Base-by-base conservation (phyloP, 2,797 vertebrate species). In the Hybognathus amarus region DNA sequence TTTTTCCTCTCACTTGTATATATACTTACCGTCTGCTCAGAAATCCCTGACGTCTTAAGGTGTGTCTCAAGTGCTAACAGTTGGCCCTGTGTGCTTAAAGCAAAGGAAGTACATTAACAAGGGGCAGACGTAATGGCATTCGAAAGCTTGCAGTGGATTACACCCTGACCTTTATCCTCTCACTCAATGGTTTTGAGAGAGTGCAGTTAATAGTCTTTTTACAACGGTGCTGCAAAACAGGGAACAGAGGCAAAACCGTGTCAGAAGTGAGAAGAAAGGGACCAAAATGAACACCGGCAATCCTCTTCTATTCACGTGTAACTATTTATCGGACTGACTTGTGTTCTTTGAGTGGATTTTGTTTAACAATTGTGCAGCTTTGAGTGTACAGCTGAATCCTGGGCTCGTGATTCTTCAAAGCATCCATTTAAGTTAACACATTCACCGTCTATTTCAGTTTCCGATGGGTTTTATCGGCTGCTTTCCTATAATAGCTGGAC, bases 321-420 rank as follows among this genome's bases (percentile, higher is more conserved):
- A 85, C 78, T 78, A 84, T 83, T 87, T 85, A 83, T 88, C 76
- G 63, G 74, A 84, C 78, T 84, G 80, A 86, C 70, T 84, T 30
- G 54, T 84, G 82, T 84, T 79, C 71, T 80, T 82, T 52, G 38
- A 82, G 85, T 88, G 79, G 64, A 56, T 82, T 85, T 77, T 77
- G 73, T 82, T 81, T 66, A 81, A 73, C 56, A 71, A 42, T 84
- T 77, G 82, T 84, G 74, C 54, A 83, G 68, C 67, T 79, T 68
- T 63, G 61, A 15, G 50, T 80, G 63, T 83, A 68, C 77, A 83
- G 63, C 40, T 80, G 33, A 83, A 75, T 80, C 56, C 67, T 77
- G 66, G 77, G 50, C 24, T 80, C n/a, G 10, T 42, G 81, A 38
- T 80, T 45, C 24, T 76, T 84, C 38, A 77, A 79, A 71, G 47